phyloP scores from a whole-genome alignment of 2,888 invertebrate species.

The Amaurobius ferox region DNA sequence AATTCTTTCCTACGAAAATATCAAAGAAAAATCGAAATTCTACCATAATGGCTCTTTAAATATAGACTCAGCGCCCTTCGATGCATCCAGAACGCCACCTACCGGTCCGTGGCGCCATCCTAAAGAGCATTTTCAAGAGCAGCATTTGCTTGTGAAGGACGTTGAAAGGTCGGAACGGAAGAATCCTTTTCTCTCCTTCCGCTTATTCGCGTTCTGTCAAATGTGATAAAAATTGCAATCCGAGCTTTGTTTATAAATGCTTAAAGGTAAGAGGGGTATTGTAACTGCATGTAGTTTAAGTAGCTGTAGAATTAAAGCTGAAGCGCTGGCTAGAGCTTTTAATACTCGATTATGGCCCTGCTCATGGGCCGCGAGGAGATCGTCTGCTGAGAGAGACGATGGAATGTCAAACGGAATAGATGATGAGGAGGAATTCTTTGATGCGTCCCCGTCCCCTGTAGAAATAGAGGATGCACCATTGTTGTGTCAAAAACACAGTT shows the following conservation, averaged over 20 bases:
- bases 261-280: conserved; percentile 19
- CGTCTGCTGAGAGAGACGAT: not conserved
- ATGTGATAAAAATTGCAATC: not conserved
- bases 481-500: not conserved
- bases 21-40: not conserved
- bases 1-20: not conserved
- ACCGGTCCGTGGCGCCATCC: not conserved
- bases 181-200: conserved; percentile 3
- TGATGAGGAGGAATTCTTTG: conserved; percentile 62
- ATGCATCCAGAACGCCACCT: conserved; percentile 16
- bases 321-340: conserved; percentile 87
- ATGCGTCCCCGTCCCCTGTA: conserved; percentile 38
- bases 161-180: conserved; percentile 51
- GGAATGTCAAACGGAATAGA: conserved; percentile 20
- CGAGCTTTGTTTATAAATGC: conserved; percentile 14
- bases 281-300: conserved; percentile 29
- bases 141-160: conserved; percentile 44
- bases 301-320: conserved; percentile 88
- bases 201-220: not conserved
- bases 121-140: conserved; percentile 47
- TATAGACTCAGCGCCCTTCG: conserved; percentile 35
- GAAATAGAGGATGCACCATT: conserved; percentile 18
- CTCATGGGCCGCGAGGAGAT: conserved; percentile 20
- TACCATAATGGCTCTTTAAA: conserved; percentile 31
- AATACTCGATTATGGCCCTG: conserved; percentile 84